These are phyloP conservation scores for Octodon degus DNA, from an alignment of 2,113 vertebrate species.

Conservation along the genomic window DNA sequence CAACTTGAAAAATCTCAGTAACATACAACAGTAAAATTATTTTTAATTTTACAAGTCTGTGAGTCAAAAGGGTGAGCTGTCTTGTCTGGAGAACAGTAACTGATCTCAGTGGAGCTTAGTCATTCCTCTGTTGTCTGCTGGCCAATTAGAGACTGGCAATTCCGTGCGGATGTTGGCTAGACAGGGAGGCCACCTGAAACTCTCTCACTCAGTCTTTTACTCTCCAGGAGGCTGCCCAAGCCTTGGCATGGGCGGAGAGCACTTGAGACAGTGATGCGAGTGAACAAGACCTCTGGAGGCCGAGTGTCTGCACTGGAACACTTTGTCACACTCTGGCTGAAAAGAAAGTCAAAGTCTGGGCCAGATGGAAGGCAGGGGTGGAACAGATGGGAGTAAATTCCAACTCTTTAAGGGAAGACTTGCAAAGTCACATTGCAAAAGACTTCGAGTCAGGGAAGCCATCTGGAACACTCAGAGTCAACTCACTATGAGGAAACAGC, in stretches of 20 bases:
- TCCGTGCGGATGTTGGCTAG: not conserved
- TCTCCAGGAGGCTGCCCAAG: not conserved
- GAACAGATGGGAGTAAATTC: not conserved
- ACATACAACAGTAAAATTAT: not conserved
- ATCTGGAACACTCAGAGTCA: not conserved
- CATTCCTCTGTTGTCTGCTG: not conserved
- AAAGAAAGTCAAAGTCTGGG: not conserved
- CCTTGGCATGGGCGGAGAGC: not conserved
- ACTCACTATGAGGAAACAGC: not conserved
- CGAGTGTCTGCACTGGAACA: not conserved
- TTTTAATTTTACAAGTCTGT: conserved; percentile 26
- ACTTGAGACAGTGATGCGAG: not conserved
- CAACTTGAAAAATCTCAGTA: not conserved
- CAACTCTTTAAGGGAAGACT: not conserved
- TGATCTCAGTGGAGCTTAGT: not conserved
- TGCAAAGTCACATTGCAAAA: not conserved
- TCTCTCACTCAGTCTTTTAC: not conserved
- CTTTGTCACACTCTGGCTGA: not conserved
- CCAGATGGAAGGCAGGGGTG: not conserved
- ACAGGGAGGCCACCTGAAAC: not conserved
- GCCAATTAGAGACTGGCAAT: not conserved
- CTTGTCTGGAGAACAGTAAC: not conserved
- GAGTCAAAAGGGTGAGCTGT: not conserved
- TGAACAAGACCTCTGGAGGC: not conserved
- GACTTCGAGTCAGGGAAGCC: not conserved